Evolutionary conservation across 2,113 vertebrate species (phyloP).

Genomic region (Lophura nycthemera): DNA sequence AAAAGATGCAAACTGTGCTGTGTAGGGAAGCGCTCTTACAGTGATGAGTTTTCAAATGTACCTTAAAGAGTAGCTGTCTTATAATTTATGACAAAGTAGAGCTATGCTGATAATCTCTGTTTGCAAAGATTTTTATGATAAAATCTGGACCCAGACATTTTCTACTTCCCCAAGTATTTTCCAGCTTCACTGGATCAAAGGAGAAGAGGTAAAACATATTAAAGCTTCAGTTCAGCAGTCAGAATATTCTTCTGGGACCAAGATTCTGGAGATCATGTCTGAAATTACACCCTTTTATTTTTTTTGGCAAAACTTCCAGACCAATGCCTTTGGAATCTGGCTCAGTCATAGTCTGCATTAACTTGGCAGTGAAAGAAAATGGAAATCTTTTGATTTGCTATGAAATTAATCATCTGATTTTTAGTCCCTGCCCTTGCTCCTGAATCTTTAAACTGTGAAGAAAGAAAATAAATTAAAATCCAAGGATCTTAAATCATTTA

Average conservation of each 20-base stretch:
- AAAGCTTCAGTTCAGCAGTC: neutral
- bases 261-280: neutral
- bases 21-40: neutral
- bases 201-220: neutral
- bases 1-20: neutral
- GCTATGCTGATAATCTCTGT: neutral
- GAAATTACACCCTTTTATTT: accelerated
- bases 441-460: constrained; percentile 22
- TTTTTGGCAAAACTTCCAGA: neutral
- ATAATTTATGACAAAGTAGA: neutral
- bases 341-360: neutral
- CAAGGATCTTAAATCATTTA: constrained; percentile 10
- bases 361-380: neutral
- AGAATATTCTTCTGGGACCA: neutral
- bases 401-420: neutral
- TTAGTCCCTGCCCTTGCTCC: neutral
- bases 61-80: neutral
- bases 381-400: neutral
- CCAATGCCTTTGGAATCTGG: neutral
- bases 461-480: neutral
- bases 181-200: neutral
- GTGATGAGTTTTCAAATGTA: neutral
- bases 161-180: neutral
- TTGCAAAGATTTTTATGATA: neutral
- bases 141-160: neutral